These are phyloP conservation scores for Drosophila watanabei DNA, from an alignment of 1,140 invertebrate species.

Conservation along the genomic window DNA sequence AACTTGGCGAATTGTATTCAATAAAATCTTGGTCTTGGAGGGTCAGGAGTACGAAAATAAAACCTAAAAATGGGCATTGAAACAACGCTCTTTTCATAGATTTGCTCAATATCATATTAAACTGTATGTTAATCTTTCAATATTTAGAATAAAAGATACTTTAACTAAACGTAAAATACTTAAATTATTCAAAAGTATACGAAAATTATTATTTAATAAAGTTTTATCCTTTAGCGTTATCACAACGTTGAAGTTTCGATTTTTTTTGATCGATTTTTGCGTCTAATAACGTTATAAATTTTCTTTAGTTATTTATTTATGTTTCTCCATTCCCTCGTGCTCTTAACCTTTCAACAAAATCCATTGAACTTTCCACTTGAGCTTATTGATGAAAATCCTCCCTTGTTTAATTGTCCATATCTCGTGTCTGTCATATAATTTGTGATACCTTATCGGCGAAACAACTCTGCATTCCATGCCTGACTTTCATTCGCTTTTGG, in stretches of 20 bases:
- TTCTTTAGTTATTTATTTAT: too few species aligned
- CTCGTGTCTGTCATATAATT: conserved; percentile 55
- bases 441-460: conserved; percentile 43
- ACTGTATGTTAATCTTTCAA: too few species aligned
- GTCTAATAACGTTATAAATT: not conserved
- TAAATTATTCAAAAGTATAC: too few species aligned
- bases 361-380: conserved; percentile 19
- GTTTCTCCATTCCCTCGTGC: not conserved
- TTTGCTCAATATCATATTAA: not conserved
- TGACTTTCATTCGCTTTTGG: conserved; percentile 17
- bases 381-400: not conserved
- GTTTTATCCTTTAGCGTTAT: too few species aligned
- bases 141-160: too few species aligned
- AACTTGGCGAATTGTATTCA: not conserved
- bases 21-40: not conserved
- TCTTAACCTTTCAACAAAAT: conserved; percentile 2
- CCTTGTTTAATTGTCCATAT: conserved; percentile 35
- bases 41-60: not conserved
- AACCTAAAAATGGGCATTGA: not conserved
- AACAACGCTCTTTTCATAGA: not conserved
- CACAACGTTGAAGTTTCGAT: too few species aligned
- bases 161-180: not conserved
- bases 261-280: too few species aligned
- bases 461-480: conserved; percentile 15
- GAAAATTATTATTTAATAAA: too few species aligned